Base-by-base conservation (phyloP, 2,797 vertebrate genomes). In the Crenichthys baileyi region DNA sequence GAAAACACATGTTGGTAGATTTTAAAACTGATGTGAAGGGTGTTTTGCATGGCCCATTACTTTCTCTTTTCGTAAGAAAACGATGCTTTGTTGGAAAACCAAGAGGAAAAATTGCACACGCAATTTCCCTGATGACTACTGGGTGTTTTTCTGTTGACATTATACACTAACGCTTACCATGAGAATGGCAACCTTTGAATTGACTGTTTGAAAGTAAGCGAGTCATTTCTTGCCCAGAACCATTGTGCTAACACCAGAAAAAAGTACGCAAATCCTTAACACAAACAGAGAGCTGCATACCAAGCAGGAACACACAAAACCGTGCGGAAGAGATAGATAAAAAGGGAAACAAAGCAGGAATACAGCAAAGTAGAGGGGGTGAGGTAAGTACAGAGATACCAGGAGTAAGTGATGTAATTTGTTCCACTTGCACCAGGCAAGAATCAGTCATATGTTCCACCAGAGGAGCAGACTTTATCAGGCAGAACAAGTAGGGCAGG, bases 391-490 rank as follows among this genome's bases (percentile, higher is more conserved):
- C 44, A 70, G 82, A 93, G 93, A 94, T 94, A 93, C 89, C 74
- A 46, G 31, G 77, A 90, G 87, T 74, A 81, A 70, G 83, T 96
- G 94, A 95, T 94, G 94, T 96, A 89, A 96, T 95, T 93, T 94
- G 88, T 95, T 95, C 95, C 94, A 94, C 58, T 86, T 85, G 83
- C 89, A 91, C 83, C 87, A 91, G 86, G 91, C 86, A 85, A 88
- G 89, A 89, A 76, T 86, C 86, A 89, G 87, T 94, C 92, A 94
- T 91, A 94, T 92, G 92, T 94, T 94, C 93, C 91, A 90, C 85
- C 79, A 73, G 81, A 85, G 85, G 80, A 81, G 82, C 79, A 85
- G 85, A 78, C 82, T 90, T 92, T 93, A 94, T 92, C 92, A 92
- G 87, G 91, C 88, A 92, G 88, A 91, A 87, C 91, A 88, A 87